A percentile compares a stretch with the other conserved stretches of the same genome.
These are phyloP conservation scores for Diadema setosum DNA, from an alignment of 35 echinoderm and acorn worm genomes.

Conservation along the genomic window DNA sequence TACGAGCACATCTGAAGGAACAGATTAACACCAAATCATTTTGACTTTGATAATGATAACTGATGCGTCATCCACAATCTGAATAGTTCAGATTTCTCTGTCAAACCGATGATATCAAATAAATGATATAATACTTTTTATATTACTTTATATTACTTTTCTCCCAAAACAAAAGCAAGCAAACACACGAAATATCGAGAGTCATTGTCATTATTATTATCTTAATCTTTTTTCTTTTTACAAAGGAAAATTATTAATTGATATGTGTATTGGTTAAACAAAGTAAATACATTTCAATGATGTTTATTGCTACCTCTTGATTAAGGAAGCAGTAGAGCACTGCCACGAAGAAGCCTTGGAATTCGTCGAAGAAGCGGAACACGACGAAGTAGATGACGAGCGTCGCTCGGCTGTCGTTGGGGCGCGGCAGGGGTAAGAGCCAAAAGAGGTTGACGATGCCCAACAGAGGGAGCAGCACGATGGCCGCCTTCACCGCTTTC, in stretches of 20 bases:
- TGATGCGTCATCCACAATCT: too few relatives aligned
- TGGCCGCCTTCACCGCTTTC: constrained; percentile 78
- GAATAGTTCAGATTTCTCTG: too few relatives aligned
- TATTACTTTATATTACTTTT: too few relatives aligned
- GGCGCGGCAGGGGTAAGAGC: constrained; percentile 22
- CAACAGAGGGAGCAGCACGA: constrained; percentile 75
- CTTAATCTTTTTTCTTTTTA: background rate
- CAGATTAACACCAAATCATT: too few relatives aligned
- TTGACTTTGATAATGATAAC: too few relatives aligned
- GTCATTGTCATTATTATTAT: background rate
- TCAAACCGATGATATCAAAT: too few relatives aligned
- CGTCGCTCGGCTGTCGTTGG: background rate
- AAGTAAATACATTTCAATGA: background rate
- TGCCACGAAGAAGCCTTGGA: constrained; percentile 85
- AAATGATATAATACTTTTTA: too few relatives aligned
- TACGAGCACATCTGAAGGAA: too few relatives aligned
- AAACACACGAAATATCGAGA: background rate
- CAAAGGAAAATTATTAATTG: background rate
- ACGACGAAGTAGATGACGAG: constrained; percentile 46
- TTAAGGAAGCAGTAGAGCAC: constrained; percentile 90
- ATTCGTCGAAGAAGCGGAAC: constrained; percentile 47
- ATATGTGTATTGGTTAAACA: background rate
- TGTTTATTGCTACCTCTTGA: constrained; percentile 57
- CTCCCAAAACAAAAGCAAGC: background rate
- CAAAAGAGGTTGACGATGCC: constrained; percentile 71